Evolutionary conservation across 2,888 invertebrate species (phyloP), one percentile per base, ranked within the genome.

Genomic region (Altica lythri): DNA sequence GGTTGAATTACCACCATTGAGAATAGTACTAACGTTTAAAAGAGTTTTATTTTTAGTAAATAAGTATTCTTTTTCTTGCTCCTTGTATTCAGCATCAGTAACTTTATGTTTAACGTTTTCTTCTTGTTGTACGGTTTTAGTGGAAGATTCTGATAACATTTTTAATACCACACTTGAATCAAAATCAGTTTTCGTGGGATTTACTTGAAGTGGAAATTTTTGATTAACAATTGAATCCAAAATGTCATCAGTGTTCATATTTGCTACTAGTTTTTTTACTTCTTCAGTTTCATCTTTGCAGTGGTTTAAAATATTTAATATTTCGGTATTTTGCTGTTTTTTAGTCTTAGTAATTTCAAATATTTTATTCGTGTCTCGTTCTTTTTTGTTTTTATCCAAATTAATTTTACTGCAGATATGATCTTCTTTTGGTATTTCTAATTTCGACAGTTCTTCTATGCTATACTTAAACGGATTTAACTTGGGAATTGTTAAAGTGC

Each of bases 401-500:
- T 60, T 55, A 27, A 65, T 27, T 12, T 55, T 63, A 32, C 71
- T 70, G 35, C 53, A 60, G 49, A 74, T 55, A 30, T 63, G 57
- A 18, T 74, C 69, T 51, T 73, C 67, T 3, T 37, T 19, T 19
- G 56, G 54, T 18, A 62, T 16, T 56, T 74, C 68, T 14, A 63
- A 53, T 18, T 67, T 65, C 67, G 72, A 69, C 44, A 77, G 58
- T 60, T 75, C 69, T 22, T 60, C 54, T 4, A 64, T 55, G 14
- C 63, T 60, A 53, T 71, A 70, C 55, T 73, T 61, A 14, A 66
- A 60, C n/a, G 43, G 57, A 0, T 80, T 79, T 56, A 82, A 75
- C 64, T 78, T 77, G 0, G 80, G 65, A 8, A 84, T 74, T 6
- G 75, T 75, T 71, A 83, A 77, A 13, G 77, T 75, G 6, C 70